phyloP scores from a whole-genome alignment of 2,888 invertebrate genomes.

The Ichneumoninae sp. region DNA sequence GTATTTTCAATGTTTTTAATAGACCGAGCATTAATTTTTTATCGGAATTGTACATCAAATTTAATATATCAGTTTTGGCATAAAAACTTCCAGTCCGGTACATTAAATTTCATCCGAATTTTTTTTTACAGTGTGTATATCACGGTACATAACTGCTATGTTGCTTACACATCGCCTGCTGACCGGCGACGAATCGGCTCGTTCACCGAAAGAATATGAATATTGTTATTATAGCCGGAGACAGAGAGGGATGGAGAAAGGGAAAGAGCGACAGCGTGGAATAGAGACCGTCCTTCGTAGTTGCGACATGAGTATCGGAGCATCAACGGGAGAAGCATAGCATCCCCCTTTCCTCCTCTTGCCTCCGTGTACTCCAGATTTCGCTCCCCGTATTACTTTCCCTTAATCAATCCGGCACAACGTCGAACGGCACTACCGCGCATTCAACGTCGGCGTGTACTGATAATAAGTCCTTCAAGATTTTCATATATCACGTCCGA shows the following conservation, averaged over 20 bases:
- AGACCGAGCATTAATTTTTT: no score
- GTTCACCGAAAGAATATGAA: constrained; percentile 73
- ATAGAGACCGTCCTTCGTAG: constrained; percentile 17
- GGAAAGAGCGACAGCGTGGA: constrained; percentile 41
- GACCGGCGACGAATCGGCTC: constrained; percentile 67
- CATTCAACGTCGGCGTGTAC: constrained; percentile 36
- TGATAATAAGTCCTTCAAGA: constrained; percentile 65
- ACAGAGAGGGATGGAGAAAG: not conserved
- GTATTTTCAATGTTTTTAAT: no score
- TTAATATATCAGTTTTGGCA: no score
- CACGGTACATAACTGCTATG: not conserved
- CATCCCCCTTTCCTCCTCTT: not conserved
- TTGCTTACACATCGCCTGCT: not conserved
- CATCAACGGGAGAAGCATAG: constrained; percentile 3
- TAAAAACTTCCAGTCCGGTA: not conserved
- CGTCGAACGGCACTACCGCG: constrained; percentile 22
- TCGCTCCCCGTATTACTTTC: constrained; percentile 67
- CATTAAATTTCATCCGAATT: no score
- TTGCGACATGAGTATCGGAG: constrained; percentile 37
- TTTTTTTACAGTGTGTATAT: not conserved
- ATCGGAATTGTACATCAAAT: no score
- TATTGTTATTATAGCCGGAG: constrained; percentile 63
- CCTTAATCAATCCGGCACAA: constrained; percentile 69
- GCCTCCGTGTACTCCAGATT: constrained; percentile 9
- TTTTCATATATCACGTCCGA: constrained; percentile 55